phyloP scores from a whole-genome alignment of 2,113 vertebrate genomes.

The Protobothrops flavoviridis region DNA sequence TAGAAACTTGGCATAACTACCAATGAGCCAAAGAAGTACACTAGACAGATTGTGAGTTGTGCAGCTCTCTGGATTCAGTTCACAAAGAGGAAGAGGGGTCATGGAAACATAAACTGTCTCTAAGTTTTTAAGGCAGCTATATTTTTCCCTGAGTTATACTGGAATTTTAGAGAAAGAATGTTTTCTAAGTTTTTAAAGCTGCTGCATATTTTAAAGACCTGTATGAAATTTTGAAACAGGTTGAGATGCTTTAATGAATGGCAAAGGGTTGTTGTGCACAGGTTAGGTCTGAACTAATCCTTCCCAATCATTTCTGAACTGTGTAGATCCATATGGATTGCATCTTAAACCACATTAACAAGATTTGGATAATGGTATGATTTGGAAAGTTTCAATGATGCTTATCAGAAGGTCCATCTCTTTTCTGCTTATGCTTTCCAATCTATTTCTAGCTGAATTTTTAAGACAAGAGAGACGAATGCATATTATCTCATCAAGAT shows the following conservation, averaged over 20 bases:
- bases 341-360: not conserved
- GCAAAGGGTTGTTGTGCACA: not conserved
- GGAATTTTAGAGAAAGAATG: not conserved
- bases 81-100: not conserved
- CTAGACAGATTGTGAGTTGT: not conserved
- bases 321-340: not conserved
- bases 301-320: not conserved
- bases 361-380: not conserved
- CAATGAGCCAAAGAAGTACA: not conserved
- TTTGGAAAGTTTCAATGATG: not conserved
- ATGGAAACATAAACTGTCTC: not conserved
- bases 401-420: not conserved
- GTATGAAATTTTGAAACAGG: not conserved
- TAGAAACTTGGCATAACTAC: not conserved
- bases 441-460: not conserved
- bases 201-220: not conserved
- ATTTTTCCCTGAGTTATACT: not conserved
- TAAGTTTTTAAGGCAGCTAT: not conserved
- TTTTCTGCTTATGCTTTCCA: not conserved
- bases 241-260: not conserved
- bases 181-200: not conserved
- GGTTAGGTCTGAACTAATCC: not conserved
- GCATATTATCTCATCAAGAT: slow-evolving; percentile 25
- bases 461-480: slow-evolving; percentile 28
- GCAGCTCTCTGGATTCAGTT: not conserved